Percentiles rank a stretch among this genome's conserved stretches.
These are phyloP conservation scores for Theretra japonica DNA, from an alignment of 2,888 invertebrate species.

Conservation along the genomic window DNA sequence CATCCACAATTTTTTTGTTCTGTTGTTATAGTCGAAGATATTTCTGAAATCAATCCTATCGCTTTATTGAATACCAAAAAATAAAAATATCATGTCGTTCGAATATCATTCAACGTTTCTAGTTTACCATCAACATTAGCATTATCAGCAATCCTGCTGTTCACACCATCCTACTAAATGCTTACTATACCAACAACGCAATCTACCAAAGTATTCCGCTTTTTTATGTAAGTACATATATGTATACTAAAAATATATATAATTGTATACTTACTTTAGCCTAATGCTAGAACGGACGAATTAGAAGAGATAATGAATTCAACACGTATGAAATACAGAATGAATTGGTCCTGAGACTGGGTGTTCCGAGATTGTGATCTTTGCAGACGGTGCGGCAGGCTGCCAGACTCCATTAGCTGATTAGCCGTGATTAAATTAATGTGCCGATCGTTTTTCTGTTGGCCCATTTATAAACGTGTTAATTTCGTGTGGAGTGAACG, in stretches of 20 bases:
- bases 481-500: not conserved
- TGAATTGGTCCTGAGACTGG: conserved; percentile 29
- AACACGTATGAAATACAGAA: conserved; percentile 22
- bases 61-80: too few species aligned
- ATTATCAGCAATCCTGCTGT: too few species aligned
- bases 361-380: conserved; percentile 62
- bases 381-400: conserved; percentile 55
- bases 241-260: not conserved
- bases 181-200: too few species aligned
- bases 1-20: too few species aligned
- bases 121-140: too few species aligned
- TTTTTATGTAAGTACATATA: not conserved
- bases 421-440: conserved; percentile 63
- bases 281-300: not conserved
- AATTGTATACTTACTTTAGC: not conserved
- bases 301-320: not conserved
- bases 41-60: too few species aligned
- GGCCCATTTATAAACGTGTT: conserved; percentile 24
- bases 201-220: not conserved
- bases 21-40: too few species aligned
- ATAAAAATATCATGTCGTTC: too few species aligned
- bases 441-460: conserved; percentile 49
- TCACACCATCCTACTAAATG: too few species aligned
- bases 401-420: conserved; percentile 71
- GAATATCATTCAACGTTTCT: too few species aligned